Percentiles rank a stretch among this genome's conserved stretches.
These are phyloP conservation scores for Nylanderia fulva DNA, from an alignment of 1,140 invertebrate species.

Conservation along the genomic window DNA sequence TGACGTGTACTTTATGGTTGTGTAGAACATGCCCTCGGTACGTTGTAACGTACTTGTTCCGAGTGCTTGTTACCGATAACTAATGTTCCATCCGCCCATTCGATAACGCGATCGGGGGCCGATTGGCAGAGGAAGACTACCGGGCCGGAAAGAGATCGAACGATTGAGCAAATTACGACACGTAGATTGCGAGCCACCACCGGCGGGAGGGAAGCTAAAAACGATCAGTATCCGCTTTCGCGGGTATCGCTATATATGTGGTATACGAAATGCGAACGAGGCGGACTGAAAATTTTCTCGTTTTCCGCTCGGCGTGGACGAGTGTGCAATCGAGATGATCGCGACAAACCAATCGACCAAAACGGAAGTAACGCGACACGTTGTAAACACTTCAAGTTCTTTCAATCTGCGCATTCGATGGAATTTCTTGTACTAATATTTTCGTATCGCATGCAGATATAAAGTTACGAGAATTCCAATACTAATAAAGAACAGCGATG, in stretches of 20 bases:
- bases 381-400: slow-evolving; percentile 37
- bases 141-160: slow-evolving; percentile 52
- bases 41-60: slow-evolving; percentile 80
- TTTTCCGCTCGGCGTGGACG: slow-evolving; percentile 36
- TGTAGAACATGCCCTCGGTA: slow-evolving; percentile 78
- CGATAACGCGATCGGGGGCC: slow-evolving; percentile 72
- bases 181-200: slow-evolving; percentile 48
- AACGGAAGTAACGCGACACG: background rate
- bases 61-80: slow-evolving; percentile 80
- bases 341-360: slow-evolving; percentile 5
- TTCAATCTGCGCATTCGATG: slow-evolving; percentile 3
- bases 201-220: slow-evolving; percentile 8
- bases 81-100: slow-evolving; percentile 78
- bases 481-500: background rate
- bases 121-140: slow-evolving; percentile 49
- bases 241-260: slow-evolving; percentile 23
- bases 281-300: slow-evolving; percentile 55
- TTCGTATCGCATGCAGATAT: background rate
- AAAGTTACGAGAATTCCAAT: background rate
- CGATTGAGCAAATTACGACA: slow-evolving; percentile 69
- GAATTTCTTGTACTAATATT: background rate
- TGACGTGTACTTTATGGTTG: slow-evolving; percentile 82
- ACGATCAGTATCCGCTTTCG: slow-evolving; percentile 37
- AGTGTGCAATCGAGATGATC: slow-evolving; percentile 48
- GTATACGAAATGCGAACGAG: slow-evolving; percentile 33